Conservation (phyloP, 2,113 vertebrate genomes). For the Pandion haliaetus region DNA sequence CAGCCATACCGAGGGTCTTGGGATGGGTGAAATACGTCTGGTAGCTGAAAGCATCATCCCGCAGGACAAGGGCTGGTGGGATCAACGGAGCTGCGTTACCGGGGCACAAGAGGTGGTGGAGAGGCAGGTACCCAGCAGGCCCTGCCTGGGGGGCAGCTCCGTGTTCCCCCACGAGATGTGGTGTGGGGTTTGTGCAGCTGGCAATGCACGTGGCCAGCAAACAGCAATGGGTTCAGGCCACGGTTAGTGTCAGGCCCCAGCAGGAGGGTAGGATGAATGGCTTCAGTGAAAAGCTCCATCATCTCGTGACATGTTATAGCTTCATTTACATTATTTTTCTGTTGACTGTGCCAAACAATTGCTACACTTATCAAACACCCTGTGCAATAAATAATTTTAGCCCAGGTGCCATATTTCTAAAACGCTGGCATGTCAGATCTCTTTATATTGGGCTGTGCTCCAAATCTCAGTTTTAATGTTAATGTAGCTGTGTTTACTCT, state of each 20-base stretch:
- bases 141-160: background rate
- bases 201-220: background rate
- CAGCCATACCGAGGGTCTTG: background rate
- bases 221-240: background rate
- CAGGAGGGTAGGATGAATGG: background rate
- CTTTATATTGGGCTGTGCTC: background rate
- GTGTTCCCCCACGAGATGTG: rapidly evolving
- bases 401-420: background rate
- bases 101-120: background rate
- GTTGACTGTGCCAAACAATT: background rate
- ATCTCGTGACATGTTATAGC: background rate
- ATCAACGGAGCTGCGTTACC: rapidly evolving
- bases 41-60: background rate
- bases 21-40: background rate
- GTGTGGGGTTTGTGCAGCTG: background rate
- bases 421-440: background rate
- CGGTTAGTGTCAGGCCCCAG: background rate
- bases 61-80: background rate
- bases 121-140: background rate
- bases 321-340: constrained; percentile 2
- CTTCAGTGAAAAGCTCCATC: background rate
- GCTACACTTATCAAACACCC: background rate
- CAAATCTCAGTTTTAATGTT: background rate
- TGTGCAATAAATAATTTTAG: background rate
- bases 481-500: background rate